Evolutionary conservation across 2,888 invertebrate species (phyloP).

Genomic region (Volucella inflata): DNA sequence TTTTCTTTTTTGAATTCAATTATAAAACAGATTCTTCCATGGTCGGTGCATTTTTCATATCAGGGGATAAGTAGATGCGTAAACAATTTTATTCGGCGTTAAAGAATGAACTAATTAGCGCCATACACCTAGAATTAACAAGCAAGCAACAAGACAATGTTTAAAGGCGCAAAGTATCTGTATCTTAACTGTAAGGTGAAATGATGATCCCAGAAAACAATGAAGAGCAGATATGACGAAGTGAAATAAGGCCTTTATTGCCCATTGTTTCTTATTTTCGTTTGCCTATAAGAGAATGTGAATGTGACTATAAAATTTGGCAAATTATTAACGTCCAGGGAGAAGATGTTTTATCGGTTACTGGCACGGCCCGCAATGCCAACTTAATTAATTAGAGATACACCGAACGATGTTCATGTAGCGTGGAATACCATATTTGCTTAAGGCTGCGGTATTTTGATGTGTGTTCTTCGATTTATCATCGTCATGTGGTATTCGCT

Average conservation of each 20-base stretch:
- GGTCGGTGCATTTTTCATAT: conserved; percentile 14
- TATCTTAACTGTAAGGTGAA: neutral
- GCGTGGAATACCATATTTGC: conserved; percentile 39
- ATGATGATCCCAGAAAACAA: conserved; percentile 7
- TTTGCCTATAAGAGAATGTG: neutral
- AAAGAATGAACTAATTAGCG: conserved; percentile 45
- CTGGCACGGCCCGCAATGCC: conserved; percentile 40
- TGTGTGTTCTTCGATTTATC: conserved; percentile 41
- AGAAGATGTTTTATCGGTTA: conserved; percentile 39
- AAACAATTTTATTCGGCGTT: conserved; percentile 36
- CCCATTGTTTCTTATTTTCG: conserved; percentile 11
- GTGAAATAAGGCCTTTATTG: conserved; percentile 4
- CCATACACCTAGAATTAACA: conserved; percentile 10
- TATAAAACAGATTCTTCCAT: conserved; percentile 38
- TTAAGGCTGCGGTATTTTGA: neutral
- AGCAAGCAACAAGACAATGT: conserved; percentile 4
- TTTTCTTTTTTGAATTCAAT: conserved; percentile 30
- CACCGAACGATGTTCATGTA: conserved; percentile 19
- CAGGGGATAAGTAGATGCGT: conserved; percentile 14
- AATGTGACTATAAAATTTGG: conserved; percentile 30
- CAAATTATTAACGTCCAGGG: conserved; percentile 47
- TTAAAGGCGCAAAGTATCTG: neutral
- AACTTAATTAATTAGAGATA: conserved; percentile 55
- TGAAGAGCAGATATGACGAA: neutral
- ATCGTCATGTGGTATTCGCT: neutral